Base-by-base conservation (phyloP, 2,113 vertebrate genomes). In the Peromyscus maniculatus region DNA sequence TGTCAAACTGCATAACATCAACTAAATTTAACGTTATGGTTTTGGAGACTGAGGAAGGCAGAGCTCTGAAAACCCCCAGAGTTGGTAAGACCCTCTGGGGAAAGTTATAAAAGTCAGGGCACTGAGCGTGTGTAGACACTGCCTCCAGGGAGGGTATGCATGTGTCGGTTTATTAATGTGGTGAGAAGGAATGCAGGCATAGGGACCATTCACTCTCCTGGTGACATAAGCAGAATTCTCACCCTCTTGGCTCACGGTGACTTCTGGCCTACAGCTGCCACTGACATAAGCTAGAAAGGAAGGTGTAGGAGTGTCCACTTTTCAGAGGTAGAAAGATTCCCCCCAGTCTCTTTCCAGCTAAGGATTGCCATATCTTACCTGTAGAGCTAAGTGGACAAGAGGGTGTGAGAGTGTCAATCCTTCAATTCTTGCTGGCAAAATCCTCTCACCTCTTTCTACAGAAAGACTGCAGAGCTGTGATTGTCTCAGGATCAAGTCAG, bases 1-100 rank as follows among this genome's bases (percentile, higher is more conserved):
- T n/a, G 91, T 91, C 49, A 72, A 96, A 77, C 62, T 12, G 49
- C 78, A 52, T 94, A 77, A 2, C 49, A 89, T 88, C 78, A 80
- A 52, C 36, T 69, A 82, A 93, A 19, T 49, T 55, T 80, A 89
- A 89, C 5, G 9, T 26, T 80, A 43, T 62, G 33, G 31, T 52
- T 69, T 52, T 69, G 31, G 26, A 52, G 39, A 74, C 11, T 89
- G 55, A 10, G n/a, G 49, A 69, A 12, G 17, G 22, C 39, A 55
- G 36, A 84, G 5, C 39, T 74, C 43, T 55, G 24, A 31, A 33
- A 39, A 64, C 9, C n/a, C 43, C 67, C 71, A 43, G 43, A 13
- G 10, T 12, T 39, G 24, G n/a, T 64, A 5, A 36, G 39, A 36
- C 36, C 72, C 67, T 74, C 46, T 9, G 12, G 5, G 1, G 24